A percentile compares a stretch with the other conserved stretches of the same genome.
Evolutionary conservation across 1,140 invertebrate genomes (phyloP).

Genomic region (Pinna nobilis): DNA sequence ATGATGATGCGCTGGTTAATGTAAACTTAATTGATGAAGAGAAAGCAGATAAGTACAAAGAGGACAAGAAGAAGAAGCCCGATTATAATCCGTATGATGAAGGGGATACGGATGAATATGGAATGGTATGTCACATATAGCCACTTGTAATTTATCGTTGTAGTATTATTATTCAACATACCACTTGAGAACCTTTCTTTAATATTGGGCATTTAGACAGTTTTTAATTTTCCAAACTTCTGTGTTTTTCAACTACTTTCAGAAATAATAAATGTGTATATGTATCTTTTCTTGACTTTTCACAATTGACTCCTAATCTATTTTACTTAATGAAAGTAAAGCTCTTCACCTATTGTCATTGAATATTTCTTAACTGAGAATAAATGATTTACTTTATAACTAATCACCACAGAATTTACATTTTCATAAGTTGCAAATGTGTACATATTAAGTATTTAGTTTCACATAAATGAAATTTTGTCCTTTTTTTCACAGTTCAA

Average conservation of each 20-base stretch:
- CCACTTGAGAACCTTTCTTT: too few species aligned
- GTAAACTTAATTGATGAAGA: slow-evolving; percentile 97
- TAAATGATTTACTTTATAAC: background rate
- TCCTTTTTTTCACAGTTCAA: slow-evolving; percentile 67
- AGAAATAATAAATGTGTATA: background rate
- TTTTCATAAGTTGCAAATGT: too few species aligned
- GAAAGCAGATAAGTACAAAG: slow-evolving; percentile 90
- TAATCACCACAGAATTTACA: too few species aligned
- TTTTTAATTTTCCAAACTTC: too few species aligned
- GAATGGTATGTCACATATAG: slow-evolving; percentile 80
- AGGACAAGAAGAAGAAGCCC: slow-evolving; percentile 86
- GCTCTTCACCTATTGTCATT: too few species aligned
- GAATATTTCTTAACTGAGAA: background rate
- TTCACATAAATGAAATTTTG: background rate
- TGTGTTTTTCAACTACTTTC: background rate
- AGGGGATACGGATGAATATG: slow-evolving; percentile 88
- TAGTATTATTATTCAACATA: too few species aligned
- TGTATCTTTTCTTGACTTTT: background rate
- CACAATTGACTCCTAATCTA: too few species aligned
- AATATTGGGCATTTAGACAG: too few species aligned
- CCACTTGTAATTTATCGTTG: background rate
- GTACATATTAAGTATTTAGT: too few species aligned
- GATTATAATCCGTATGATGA: slow-evolving; percentile 91
- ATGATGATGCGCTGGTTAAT: slow-evolving; percentile 93
- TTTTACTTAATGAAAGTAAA: too few species aligned